Evolutionary conservation across 2,797 vertebrate species (phyloP), one percentile per base, ranked within the genome.

Genomic region (Pseudopleuronectes americanus): DNA sequence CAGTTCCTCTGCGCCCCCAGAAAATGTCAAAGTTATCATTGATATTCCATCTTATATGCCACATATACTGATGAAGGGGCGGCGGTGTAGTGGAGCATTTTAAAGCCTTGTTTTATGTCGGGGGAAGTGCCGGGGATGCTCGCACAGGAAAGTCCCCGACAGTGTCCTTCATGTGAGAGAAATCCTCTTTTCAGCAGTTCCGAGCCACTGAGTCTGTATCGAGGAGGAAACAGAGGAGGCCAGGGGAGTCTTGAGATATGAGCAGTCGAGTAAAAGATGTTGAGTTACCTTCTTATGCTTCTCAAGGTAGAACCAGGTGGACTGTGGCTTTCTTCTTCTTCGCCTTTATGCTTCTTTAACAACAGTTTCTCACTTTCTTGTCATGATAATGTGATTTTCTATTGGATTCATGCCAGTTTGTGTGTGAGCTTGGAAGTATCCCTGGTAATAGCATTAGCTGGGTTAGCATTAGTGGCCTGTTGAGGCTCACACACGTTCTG

Each of bases 1-100:
- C 77, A 64, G 48, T 82, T 81, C 71, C 59, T 74, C 59, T 57
- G 56, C 19, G 57, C 63, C 84, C 49, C 48, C 17, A 67, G 77
- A 84, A 90, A 92, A 92, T 90, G 89, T 89, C 89, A 90, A 73
- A 65, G 86, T 84, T 85, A 86, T 86, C 77, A 80, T 83, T 88
- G 90, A 85, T 84, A 89, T 86, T 85, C 85, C 55, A 69, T 88
- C 80, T 45, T 84, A 77, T 86, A 84, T 83, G 87, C 81, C 77
- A 77, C 74, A 88, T 82, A 87, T 90, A 83, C 90, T 87, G 88
- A 90, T 90, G 88, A 87, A 89, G 86, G 77, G 63, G 79, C 57
- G 52, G 68, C 68, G 1, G 84, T 45, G 76, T 68, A 71, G 74
- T 54, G 68, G 68, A 83, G 84, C 85, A 71, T 86, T 86, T 87